phyloP scores from a whole-genome alignment of 2,797 vertebrate genomes.

The Myripristis murdjan region DNA sequence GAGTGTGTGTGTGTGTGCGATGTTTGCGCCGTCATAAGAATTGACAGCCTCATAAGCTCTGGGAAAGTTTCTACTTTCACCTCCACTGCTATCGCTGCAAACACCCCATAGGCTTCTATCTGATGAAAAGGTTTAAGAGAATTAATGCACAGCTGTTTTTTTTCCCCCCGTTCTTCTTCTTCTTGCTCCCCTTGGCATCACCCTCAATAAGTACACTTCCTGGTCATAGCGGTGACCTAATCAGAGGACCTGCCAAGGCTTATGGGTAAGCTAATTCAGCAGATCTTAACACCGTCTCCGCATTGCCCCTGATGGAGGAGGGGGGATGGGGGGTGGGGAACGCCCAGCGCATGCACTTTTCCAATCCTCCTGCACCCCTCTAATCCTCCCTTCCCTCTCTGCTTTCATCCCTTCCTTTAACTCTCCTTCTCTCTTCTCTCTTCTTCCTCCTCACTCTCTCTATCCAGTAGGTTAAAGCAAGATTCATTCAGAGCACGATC shows the following conservation, averaged over 20 bases:
- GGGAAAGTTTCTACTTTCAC: constrained; percentile 1
- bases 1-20: background rate
- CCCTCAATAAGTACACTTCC: constrained; percentile 51
- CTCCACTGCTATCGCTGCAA: constrained; percentile 59
- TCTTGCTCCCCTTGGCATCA: constrained; percentile 32
- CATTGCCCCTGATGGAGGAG: constrained; percentile 80
- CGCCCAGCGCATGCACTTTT: constrained; percentile 76
- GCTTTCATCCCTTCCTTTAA: constrained; percentile 71
- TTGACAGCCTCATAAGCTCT: constrained; percentile 55
- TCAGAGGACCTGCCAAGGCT: constrained; percentile 65
- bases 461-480: constrained; percentile 68
- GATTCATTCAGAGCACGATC: constrained; percentile 83
- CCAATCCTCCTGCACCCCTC: constrained; percentile 71
- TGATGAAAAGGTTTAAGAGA: constrained; percentile 61
- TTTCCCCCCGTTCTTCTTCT: constrained; percentile 29
- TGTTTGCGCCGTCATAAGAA: constrained; percentile 53
- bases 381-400: constrained; percentile 73
- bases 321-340: constrained; percentile 49
- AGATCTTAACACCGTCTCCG: constrained; percentile 82
- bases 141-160: constrained; percentile 33
- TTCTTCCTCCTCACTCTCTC: constrained; percentile 1
- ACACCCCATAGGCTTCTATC: constrained; percentile 65
- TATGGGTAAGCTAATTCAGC: constrained; percentile 85
- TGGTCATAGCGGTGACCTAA: constrained; percentile 72
- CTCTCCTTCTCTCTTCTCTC: constrained; percentile 45